Conservation (phyloP, 2,797 vertebrate genomes). For the Macrochelys suwanniensis region DNA sequence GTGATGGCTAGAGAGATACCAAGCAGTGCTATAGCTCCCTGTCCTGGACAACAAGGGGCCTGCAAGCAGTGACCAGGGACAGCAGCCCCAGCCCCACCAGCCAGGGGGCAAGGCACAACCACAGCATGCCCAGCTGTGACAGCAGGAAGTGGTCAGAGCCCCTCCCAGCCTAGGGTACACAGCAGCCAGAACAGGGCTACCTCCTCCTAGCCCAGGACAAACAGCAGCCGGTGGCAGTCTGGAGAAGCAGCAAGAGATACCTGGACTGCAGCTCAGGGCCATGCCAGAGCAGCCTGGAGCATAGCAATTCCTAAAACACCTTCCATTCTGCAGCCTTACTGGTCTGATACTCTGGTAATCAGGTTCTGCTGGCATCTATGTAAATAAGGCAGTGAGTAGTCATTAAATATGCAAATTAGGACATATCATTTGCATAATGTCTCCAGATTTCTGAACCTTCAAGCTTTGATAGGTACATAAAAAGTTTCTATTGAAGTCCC, state of each 20-base stretch:
- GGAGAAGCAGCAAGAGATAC: background rate
- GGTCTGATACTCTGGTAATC: background rate
- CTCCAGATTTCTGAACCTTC: background rate
- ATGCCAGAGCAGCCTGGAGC: background rate
- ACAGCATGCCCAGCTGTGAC: background rate
- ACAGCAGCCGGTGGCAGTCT: background rate
- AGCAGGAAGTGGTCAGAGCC: background rate
- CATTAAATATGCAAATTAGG: background rate
- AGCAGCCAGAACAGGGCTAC: background rate
- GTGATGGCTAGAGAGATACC: background rate
- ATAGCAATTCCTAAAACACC: no score
- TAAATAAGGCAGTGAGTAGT: background rate
- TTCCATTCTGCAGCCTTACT: background rate
- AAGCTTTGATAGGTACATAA: background rate
- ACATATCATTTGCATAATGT: background rate
- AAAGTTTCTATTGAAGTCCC: background rate
- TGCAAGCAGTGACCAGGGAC: background rate
- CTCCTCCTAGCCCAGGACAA: background rate
- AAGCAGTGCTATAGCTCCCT: background rate
- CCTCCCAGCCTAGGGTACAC: background rate
- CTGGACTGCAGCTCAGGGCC: background rate
- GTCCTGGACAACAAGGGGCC: background rate
- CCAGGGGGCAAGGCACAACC: background rate
- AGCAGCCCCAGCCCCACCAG: background rate
- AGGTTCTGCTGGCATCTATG: background rate